Evolutionary conservation across 2,888 invertebrate species (phyloP).

Genomic region (Eugnorisma glareosa): DNA sequence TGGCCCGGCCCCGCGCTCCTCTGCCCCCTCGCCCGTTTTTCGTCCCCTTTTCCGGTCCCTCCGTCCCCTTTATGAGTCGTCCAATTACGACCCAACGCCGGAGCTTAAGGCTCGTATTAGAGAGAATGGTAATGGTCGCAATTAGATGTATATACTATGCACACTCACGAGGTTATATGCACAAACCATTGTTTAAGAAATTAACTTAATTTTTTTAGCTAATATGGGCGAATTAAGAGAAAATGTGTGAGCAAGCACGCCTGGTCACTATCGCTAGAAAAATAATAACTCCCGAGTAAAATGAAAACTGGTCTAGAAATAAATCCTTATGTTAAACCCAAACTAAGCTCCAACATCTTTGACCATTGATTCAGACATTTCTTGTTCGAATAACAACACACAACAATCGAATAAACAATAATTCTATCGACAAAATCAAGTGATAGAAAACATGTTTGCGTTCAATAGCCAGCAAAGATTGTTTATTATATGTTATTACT

Average conservation of each 20-base stretch:
- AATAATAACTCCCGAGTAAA: background rate
- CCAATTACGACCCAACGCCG: constrained; percentile 87
- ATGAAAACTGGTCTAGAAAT: constrained; percentile 1
- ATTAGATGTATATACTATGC: constrained; percentile 73
- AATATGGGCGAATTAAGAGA: constrained; percentile 19
- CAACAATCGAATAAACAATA: background rate
- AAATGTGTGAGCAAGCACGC: background rate
- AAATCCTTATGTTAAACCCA: background rate
- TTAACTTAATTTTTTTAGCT: constrained; percentile 43
- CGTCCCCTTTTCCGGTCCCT: constrained; percentile 86
- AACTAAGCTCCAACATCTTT: background rate
- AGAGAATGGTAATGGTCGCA: constrained; percentile 78
- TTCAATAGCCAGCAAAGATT: background rate
- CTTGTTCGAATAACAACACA: background rate
- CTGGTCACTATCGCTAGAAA: background rate
- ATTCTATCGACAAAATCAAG: background rate
- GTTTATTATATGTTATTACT: background rate
- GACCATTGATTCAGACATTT: background rate
- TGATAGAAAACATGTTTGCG: background rate
- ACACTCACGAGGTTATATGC: constrained; percentile 54
- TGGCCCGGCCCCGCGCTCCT: constrained; percentile 62
- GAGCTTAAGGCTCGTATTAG: constrained; percentile 88
- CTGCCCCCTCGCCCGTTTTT: constrained; percentile 77
- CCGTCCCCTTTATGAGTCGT: constrained; percentile 88
- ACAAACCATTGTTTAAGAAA: constrained; percentile 58